Conservation (phyloP, 2,797 vertebrate genomes). For the Gobio occitaniae region DNA sequence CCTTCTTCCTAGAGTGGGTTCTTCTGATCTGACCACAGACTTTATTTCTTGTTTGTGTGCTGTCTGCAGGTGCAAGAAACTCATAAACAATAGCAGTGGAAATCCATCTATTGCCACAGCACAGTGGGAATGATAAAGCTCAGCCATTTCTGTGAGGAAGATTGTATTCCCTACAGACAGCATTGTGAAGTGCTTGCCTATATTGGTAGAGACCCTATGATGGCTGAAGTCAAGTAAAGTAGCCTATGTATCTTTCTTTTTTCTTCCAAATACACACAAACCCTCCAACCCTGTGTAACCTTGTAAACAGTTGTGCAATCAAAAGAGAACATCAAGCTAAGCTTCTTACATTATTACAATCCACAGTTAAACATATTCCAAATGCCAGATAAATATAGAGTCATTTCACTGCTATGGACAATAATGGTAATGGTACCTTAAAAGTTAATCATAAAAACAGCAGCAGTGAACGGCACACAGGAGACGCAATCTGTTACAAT, state of each 20-base stretch:
- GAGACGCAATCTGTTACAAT: neutral
- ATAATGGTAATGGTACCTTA: neutral
- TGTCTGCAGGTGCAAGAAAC: neutral
- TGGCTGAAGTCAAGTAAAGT: neutral
- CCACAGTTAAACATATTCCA: neutral
- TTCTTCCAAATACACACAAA: neutral
- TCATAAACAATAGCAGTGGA: neutral
- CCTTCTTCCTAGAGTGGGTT: neutral
- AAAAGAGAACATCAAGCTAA: neutral
- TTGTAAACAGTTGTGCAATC: neutral
- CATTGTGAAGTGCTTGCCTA: neutral
- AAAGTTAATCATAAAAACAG: slow-evolving; percentile 1
- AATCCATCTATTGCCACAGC: neutral
- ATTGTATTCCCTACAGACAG: neutral
- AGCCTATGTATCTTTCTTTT: neutral
- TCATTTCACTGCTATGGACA: neutral
- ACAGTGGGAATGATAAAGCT: neutral
- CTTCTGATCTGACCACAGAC: neutral
- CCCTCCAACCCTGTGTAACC: neutral
- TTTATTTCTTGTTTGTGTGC: slow-evolving; percentile 10
- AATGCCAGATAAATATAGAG: neutral
- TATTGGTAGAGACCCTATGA: neutral
- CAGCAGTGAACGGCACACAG: neutral
- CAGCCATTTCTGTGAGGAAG: neutral
- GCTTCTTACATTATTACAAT: too few species aligned